Percentiles rank a stretch among this genome's conserved stretches.
Evolutionary conservation across 1,140 invertebrate genomes (phyloP).

Genomic region (Drosophila azteca): DNA sequence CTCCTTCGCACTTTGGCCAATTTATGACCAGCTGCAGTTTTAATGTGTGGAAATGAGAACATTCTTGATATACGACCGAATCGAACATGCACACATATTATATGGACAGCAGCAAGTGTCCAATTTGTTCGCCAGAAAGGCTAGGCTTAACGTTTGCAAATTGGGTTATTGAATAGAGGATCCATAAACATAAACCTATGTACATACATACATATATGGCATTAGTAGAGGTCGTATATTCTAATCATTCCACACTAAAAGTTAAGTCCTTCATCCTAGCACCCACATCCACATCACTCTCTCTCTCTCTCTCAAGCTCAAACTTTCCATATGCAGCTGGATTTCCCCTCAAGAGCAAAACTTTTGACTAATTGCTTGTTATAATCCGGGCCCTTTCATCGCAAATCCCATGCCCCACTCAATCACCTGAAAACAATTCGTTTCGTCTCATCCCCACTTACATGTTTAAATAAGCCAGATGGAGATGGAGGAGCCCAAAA

Average conservation of each 20-base stretch:
- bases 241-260: no score
- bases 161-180: no score
- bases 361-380: neutral
- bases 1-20: constrained; percentile 17
- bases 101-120: constrained; percentile 58
- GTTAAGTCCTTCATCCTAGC: no score
- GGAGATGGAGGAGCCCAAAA: no score
- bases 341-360: neutral
- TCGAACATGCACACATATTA: constrained; percentile 43
- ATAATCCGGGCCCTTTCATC: neutral
- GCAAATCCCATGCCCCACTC: neutral
- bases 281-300: neutral
- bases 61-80: constrained; percentile 58
- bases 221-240: no score
- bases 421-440: constrained; percentile 5
- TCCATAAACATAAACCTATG: no score
- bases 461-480: constrained; percentile 7
- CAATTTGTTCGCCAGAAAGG: constrained; percentile 33
- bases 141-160: no score
- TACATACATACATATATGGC: no score
- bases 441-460: neutral
- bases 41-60: constrained; percentile 78
- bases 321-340: no score
- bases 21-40: constrained; percentile 66
- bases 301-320: neutral